Conservation (phyloP, 2,888 invertebrate genomes). For the Cryptus armator region DNA sequence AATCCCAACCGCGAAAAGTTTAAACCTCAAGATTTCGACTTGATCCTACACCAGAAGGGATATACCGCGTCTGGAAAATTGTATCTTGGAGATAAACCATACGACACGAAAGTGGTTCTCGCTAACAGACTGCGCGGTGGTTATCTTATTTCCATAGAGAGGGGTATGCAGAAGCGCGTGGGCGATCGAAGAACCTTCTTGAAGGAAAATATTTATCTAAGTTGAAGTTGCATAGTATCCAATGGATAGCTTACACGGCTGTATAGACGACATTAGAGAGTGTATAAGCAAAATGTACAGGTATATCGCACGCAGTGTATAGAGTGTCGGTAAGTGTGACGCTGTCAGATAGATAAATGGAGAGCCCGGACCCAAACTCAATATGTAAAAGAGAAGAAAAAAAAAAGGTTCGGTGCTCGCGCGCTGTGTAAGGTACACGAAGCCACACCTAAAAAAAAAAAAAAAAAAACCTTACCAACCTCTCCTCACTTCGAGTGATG, state of each 20-base stretch:
- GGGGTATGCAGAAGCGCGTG: background rate
- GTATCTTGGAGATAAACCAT: conserved; percentile 17
- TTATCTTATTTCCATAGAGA: conserved; percentile 36
- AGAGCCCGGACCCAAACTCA: conserved; percentile 7
- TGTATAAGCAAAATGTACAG: conserved; percentile 12
- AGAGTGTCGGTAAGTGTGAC: conserved; percentile 16
- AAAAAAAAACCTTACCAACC: background rate
- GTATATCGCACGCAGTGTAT: background rate
- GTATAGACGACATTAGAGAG: conserved; percentile 1
- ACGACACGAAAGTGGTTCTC: conserved; percentile 27
- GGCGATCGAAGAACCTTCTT: background rate
- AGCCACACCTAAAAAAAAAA: conserved; percentile 7
- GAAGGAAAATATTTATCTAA: conserved; percentile 12
- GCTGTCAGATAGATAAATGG: conserved; percentile 42
- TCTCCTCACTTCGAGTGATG: background rate
- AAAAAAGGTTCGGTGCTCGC: background rate
- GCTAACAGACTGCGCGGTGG: conserved; percentile 13
- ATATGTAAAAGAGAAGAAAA: conserved; percentile 30
- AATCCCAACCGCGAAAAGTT: background rate
- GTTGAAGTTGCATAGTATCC: conserved; percentile 3
- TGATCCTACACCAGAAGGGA: background rate
- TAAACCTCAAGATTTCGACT: conserved; percentile 8
- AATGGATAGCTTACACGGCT: background rate
- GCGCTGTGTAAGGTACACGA: conserved; percentile 2
- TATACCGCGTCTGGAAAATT: conserved; percentile 26